Base-by-base conservation (phyloP, 37 sponge, comb jelly and placozoan genomes). In the Chondrosia reniformis region DNA sequence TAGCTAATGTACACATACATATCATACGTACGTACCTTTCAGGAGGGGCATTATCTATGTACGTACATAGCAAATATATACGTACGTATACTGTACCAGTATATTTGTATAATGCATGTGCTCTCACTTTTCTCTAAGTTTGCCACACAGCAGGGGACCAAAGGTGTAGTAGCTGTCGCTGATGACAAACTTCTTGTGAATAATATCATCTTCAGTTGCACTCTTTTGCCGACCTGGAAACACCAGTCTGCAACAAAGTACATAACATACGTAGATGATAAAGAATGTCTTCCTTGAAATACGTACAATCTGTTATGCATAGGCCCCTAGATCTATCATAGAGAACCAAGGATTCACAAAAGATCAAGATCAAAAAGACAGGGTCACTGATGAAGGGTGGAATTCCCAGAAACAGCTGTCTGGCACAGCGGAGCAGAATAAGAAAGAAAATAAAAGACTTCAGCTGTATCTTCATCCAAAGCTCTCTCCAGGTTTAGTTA, bases 111-210 rank as follows among this genome's bases (percentile, higher is more conserved):
- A 7, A 15, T 8, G 37, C 30, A 49, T 7, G 44, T 25, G 22
- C 33, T 40, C 81, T 36, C 31, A 89, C 86, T 89, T 81, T 40
- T 97, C 98, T 63, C 95, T 81, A 28, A 80, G 85, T 62, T 87
- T 91, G 54, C 96, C 88, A 75, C 87, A 88, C 56, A 81, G 91
- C 39, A 98, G 89, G 15, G 99, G 99, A 56, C 99, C 99, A 86
- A 98, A 98, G 56, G 81, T 69, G 59, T 85, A 94, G 54, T 44
- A 67, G 15, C 89, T 85, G n/a, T 82, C 74, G 34, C 63, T 65
- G 55, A 87, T 4, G 37, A 98, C 80, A 63, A 79, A 98, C 40
- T 79, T 83, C 87, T 92, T 98, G 54, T 95, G 91, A 28, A 98
- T 72, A 58, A 98, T 98, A 31, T 98, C 99, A 33, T 85, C 87